Evolutionary conservation across 35 echinoderm and acorn worm genomes (phyloP), one percentile per base, ranked within the genome.

Genomic region (Ophiothrix spiculata): DNA sequence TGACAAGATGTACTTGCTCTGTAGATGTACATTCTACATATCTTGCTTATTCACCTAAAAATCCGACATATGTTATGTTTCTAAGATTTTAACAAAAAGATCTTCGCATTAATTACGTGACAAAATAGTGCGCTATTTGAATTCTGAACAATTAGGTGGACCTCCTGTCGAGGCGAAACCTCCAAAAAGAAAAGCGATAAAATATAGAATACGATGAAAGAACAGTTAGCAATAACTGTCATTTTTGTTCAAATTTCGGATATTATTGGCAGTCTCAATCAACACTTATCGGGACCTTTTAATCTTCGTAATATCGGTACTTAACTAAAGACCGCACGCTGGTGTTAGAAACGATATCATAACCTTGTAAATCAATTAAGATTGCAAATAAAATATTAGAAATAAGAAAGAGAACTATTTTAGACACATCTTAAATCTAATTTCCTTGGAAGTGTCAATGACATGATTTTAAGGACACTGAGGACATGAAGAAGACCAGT

Each of bases 331-430:
- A 69, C 60, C 60, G 17, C 60, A 69, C 17, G 60, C 60, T 69
- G 60, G 23, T 69, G 60, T 69, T 69, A 25, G 60, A 25, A 28
- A 15, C 60, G 2, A 25, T 69, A 15, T 69, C 29, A 69, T 15
- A 69, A 69, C 60, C 60, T 69, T 69, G 60, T 69, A 69, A 69
- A 69, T 25, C 60, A 69, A 69, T 69, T 69, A 69, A 12, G 25
- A 69, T 69, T 69, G 17, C 3, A 69, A 69, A 28, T 6, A 25
- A 25, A 69, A 69, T 69, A 69, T 69, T 28, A n/a, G 60, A 4
- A 69, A 69, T 69, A 69, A 69, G 60, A 28, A 6, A 69, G 60
- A n/a, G 23, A 49, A 10, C 29, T 15, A 25, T 25, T 10, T 69
- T 69, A 15, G 23, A 28, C 16, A 69, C 16, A 69, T 69, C 60